Base-by-base conservation (phyloP, 2,888 invertebrate species). In the Clepsis dumicolana region DNA sequence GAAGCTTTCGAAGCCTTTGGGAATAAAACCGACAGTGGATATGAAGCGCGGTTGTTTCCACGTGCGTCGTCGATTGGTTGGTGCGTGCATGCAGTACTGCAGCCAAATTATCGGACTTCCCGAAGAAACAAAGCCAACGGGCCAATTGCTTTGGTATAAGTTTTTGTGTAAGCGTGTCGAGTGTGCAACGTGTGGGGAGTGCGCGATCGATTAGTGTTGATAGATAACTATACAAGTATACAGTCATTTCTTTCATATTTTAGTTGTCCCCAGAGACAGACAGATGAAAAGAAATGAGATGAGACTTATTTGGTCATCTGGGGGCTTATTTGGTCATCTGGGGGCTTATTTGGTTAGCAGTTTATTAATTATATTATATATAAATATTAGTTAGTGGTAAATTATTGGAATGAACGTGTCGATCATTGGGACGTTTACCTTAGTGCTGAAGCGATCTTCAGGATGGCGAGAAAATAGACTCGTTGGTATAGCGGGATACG, bases 21-120 rank as follows among this genome's bases (percentile, higher is more conserved):
- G 18, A 8, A 12, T 0, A 1, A 66, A 77, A 72, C 8, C 64
- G 32, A 82, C 74, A 79, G 79, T 85, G 83, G 64, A 80, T 66
- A 21, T 0, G 0, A 2, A 65, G 16, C 48, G 25, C n/a, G 62
- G 1, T 8, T n/a, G 35, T 62, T 29, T 27, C 1, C 10, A 10
- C 24, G 5, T 10, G 53, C 57, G 29, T 25, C 59, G 41, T 60
- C 44, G 41, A 66, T 60, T 54, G 63, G 66, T 61, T 68, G 67
- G 50, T 61, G 67, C 57, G 56, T 72, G 57, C 77, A 82, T 78
- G 71, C 18, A 18, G 3, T 75, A 77, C 64, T 84, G 87, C 87
- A 86, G 82, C 82, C 84, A 85, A 89, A 89, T 89, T 88, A 89
- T 87, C 77, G 84, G 80, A 82, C 79, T 87, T 85, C 81, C 82